Evolutionary conservation across 2,797 vertebrate genomes (phyloP).

Genomic region (Denticeps clupeoides): DNA sequence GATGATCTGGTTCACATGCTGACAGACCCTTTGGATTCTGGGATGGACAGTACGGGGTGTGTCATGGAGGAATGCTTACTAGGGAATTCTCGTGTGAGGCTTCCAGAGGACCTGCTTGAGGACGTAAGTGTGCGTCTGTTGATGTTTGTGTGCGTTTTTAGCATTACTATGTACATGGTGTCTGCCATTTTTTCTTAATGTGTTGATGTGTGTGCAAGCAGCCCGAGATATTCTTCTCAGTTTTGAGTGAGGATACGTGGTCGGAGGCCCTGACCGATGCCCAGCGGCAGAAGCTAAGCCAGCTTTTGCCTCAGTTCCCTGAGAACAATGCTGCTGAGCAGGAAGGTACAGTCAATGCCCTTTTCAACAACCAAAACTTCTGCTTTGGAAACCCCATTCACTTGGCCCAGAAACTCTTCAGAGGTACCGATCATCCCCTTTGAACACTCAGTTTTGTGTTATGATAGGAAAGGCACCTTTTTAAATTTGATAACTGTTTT

Average conservation of each 20-base stretch:
- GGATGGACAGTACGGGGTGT: conserved; percentile 57
- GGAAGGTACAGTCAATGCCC: conserved; percentile 57
- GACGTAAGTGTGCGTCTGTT: conserved; percentile 65
- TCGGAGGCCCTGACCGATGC: conserved; percentile 75
- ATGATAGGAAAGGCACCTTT: too few relatives aligned
- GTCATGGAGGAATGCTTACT: conserved; percentile 93
- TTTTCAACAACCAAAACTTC: conserved; percentile 80
- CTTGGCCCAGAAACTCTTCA: conserved; percentile 85
- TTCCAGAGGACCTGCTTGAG: conserved; percentile 89
- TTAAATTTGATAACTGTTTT: too few relatives aligned
- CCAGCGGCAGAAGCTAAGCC: conserved; percentile 77
- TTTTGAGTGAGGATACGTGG: conserved; percentile 87
- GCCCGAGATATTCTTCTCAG: conserved; percentile 92
- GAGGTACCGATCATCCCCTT: conserved; percentile 54
- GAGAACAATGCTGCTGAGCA: conserved; percentile 67
- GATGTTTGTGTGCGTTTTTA: background rate
- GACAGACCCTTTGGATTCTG: conserved; percentile 76
- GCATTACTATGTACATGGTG: background rate
- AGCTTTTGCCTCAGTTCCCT: conserved; percentile 81
- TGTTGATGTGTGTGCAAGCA: conserved; percentile 32
- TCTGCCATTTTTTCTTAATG: background rate
- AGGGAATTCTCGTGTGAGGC: conserved; percentile 72
- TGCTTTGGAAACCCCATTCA: conserved; percentile 88
- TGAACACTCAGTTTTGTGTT: background rate
- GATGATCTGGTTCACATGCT: conserved; percentile 85